These are phyloP conservation scores for Gambusia yucatana DNA, from an alignment of 2,797 vertebrate genomes.

Conservation along the genomic window DNA sequence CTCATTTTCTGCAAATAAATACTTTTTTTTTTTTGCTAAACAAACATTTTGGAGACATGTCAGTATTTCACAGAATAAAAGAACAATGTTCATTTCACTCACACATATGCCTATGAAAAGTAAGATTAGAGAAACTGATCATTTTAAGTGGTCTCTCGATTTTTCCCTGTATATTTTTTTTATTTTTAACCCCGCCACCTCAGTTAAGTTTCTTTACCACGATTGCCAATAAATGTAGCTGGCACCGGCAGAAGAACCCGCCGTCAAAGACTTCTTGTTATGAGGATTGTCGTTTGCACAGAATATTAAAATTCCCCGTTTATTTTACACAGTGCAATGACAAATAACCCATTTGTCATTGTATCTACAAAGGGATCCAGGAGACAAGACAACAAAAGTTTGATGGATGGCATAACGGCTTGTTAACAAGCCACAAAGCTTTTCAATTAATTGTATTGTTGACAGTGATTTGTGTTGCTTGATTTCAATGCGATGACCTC, in stretches of 20 bases:
- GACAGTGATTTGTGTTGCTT: constrained; percentile 59
- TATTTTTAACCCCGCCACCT: neutral
- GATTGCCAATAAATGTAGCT: neutral
- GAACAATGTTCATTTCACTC: too few relatives aligned
- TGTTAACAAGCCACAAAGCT: constrained; percentile 59
- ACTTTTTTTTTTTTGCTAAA: too few relatives aligned
- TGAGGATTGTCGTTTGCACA: neutral
- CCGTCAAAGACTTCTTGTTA: neutral
- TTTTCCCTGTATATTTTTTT: neutral
- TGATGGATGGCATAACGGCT: constrained; percentile 53
- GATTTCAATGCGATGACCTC: constrained; percentile 47
- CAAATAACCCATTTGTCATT: constrained; percentile 9
- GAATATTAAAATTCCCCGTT: constrained; percentile 6
- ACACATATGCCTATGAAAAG: too few relatives aligned
- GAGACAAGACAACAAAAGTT: constrained; percentile 19
- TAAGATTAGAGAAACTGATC: too few relatives aligned
- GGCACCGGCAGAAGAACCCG: too few relatives aligned
- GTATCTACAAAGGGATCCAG: constrained; percentile 14
- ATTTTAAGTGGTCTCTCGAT: too few relatives aligned
- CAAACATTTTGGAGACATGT: too few relatives aligned
- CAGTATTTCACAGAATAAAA: too few relatives aligned
- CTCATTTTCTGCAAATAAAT: too few relatives aligned
- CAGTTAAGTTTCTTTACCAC: neutral
- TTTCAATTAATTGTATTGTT: constrained; percentile 58
- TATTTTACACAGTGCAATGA: neutral